Evolutionary conservation across 2,888 invertebrate genomes (phyloP), one percentile per base, ranked within the genome.

Genomic region (Lithophane ornitopus): DNA sequence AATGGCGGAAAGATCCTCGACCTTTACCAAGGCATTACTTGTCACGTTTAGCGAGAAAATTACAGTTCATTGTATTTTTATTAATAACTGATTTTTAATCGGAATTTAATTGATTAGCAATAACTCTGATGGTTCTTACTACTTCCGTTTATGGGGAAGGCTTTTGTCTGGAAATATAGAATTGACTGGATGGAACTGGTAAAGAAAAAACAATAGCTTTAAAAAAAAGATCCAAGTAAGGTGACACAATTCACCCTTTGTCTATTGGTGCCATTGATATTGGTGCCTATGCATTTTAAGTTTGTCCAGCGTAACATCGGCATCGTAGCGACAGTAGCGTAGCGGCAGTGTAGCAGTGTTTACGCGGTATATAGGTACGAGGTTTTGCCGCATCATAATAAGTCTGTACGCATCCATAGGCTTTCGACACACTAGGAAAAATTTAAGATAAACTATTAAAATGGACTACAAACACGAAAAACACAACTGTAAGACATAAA

Each of bases 1-100:
- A 39, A 70, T 69, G 67, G 74, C 77, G 77, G 77, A 75, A 85
- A 67, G 65, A 74, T 56, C 69, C 76, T 87, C 74, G 80, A 82
- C 82, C 82, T 85, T 87, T 67, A 41, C 56, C 71, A 61, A 81
- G 67, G 62, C 75, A 61, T 44, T 39, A 34, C 70, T 54, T 78
- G 69, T 67, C 73, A 83, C 76, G 75, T 67, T 78, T 59, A 54
- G 19, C 39, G 46, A 68, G 59, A 19, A 65, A 66, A 70, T 72
- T 56, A 80, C 46, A 58, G 46, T 84, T 80, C 34, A 70, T 80
- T 83, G 41, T 62, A 44, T 58, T 62, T 52, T 44, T 58, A 22
- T 77, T 77, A 78, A 77, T 66, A 70, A 80, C 65, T n/a, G 59
- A 34, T 7, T 59, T 74, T 28, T 26, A 83, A 68, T 69, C 54